Base-by-base conservation (phyloP, 2,113 vertebrate species). In the Syngnathoides biaculeatus region DNA sequence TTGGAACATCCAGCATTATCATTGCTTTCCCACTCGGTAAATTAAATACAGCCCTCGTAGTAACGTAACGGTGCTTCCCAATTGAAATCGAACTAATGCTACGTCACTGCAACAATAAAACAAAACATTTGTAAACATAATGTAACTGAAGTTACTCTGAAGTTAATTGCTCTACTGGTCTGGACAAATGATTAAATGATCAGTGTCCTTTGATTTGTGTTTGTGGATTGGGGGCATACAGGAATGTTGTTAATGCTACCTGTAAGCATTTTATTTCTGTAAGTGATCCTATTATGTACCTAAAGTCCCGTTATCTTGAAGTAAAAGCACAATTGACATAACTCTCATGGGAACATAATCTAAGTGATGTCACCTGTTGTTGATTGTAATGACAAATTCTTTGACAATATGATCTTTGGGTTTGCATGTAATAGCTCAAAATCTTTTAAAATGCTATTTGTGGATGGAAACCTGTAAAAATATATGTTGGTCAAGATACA, bases 81-180 rank as follows among this genome's bases (percentile, higher is more conserved):
- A 73, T n/a, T 53, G 64, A 67, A 72, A 53, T 62, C 1, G 5
- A n/a, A 24, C 27, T 19, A 13, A 39, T 27, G 22, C 38, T 27
- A 20, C 35, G 19, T n/a, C 15, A 24, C 8, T 38, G 14, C 20
- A 11, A 22, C 12, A 43, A 4, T 7, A 9, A 59, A 61, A 40
- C 6, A 50, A 55, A 43, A 5, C 24, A 0, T 26, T 13, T 24
- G n/a, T n/a, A n/a, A n/a, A n/a, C n/a, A n/a, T n/a, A n/a, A n/a
- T n/a, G n/a, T n/a, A n/a, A n/a, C n/a, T n/a, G n/a, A n/a, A n/a
- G 12, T 56, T 40, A 53, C 10, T 24, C 53, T 24, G 52, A 15
- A 17, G 12, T 11, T 40, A 20, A 53, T 27, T 14, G 24, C 14
- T 57, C 8, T 55, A 5, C 14, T 6, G 22, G 12, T 14, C 26